A percentile compares a stretch with the other conserved stretches of the same genome.
Evolutionary conservation across 2,888 invertebrate genomes (phyloP).

Genomic region (Drosophila rellima): DNA sequence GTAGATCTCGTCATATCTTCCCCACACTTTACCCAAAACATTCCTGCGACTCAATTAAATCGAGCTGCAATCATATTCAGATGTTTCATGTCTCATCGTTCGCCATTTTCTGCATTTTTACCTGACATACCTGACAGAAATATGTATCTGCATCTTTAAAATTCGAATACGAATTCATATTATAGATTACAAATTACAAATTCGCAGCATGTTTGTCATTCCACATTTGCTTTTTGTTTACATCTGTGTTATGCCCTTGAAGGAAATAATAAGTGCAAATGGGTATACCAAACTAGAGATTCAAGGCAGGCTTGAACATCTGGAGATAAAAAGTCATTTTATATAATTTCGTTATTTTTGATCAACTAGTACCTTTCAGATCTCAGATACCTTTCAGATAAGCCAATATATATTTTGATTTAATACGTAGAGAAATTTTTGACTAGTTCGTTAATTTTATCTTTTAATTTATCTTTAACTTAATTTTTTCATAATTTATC

Average conservation of each 20-base stretch:
- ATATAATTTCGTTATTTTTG: neutral
- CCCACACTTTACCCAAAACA: slow-evolving; percentile 23
- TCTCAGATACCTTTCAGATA: neutral
- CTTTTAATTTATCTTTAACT: neutral
- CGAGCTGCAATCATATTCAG: slow-evolving; percentile 72
- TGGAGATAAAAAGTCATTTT: neutral
- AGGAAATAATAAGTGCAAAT: no score
- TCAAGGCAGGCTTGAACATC: neutral
- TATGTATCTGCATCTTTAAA: slow-evolving; percentile 52
- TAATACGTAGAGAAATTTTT: no score
- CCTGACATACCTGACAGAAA: slow-evolving; percentile 30
- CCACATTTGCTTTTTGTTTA: slow-evolving; percentile 54
- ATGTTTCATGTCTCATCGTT: slow-evolving; percentile 37
- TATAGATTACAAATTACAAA: slow-evolving; percentile 71
- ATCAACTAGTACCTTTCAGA: no score
- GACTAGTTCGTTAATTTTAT: neutral
- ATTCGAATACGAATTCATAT: slow-evolving; percentile 71
- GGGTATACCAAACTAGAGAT: neutral
- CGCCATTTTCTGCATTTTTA: slow-evolving; percentile 31
- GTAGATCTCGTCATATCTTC: slow-evolving; percentile 7
- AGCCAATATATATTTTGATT: no score
- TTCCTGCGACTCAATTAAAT: slow-evolving; percentile 75
- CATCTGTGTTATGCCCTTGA: slow-evolving; percentile 20
- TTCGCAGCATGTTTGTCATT: slow-evolving; percentile 80
- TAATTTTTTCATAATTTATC: no score